phyloP scores from a whole-genome alignment of 2,113 vertebrate genomes.

The Sturnira hondurensis region DNA sequence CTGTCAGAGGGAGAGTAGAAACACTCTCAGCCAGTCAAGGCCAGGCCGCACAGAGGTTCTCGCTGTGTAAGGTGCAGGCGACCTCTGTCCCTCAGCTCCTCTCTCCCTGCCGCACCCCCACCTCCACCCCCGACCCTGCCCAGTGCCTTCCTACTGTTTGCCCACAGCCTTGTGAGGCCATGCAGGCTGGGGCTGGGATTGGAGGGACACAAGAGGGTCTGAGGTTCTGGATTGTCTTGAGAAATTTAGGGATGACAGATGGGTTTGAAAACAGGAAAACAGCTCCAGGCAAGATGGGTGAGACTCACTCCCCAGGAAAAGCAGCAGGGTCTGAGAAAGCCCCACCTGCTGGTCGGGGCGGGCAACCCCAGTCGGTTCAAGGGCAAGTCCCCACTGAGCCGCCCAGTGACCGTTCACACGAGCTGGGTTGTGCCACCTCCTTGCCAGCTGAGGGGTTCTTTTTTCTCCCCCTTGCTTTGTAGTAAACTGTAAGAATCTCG shows the following conservation, averaged over 20 bases:
- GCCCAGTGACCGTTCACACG: background rate
- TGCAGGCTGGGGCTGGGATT: background rate
- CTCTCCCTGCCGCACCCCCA: background rate
- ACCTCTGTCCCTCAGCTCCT: background rate
- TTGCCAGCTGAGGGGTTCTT: background rate
- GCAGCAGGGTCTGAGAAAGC: background rate
- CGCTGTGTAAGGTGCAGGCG: background rate
- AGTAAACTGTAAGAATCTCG: slow-evolving; percentile 32
- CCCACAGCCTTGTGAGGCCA: background rate
- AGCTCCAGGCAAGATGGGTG: background rate
- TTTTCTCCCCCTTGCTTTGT: background rate
- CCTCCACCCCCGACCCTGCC: too few species aligned
- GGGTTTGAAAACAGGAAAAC: background rate
- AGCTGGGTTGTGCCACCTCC: background rate
- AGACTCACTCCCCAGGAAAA: background rate
- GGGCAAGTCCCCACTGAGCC: background rate
- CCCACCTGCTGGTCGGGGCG: background rate
- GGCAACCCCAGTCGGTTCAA: background rate
- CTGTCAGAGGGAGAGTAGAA: too few species aligned
- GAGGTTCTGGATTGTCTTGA: background rate
- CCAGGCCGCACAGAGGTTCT: background rate
- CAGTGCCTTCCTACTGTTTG: background rate
- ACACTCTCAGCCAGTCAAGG: background rate
- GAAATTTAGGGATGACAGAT: background rate
- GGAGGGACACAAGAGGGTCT: background rate